Percentiles rank a stretch among this genome's conserved stretches.
Conservation (phyloP, 2,888 invertebrate genomes). For the Caenorhabditis drosophilae region DNA sequence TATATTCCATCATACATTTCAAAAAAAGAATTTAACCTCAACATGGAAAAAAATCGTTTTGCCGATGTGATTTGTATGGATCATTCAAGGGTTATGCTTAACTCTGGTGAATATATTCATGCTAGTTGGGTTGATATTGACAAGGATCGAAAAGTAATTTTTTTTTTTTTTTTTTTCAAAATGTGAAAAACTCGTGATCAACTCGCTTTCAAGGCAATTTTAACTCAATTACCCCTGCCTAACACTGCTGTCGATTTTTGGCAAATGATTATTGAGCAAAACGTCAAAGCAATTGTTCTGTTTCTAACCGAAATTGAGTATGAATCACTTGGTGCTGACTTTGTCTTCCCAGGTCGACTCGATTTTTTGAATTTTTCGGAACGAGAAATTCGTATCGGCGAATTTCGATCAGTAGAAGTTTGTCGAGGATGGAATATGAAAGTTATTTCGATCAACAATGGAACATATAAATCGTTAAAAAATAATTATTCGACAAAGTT, state of each 20-base stretch:
- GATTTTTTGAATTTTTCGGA: conserved; percentile 43
- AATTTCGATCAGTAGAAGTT: conserved; percentile 34
- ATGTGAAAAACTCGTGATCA: too few relatives aligned
- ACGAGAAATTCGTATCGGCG: conserved; percentile 41
- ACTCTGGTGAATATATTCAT: conserved; percentile 35
- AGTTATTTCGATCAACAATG: conserved; percentile 35
- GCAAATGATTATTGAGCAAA: conserved; percentile 48
- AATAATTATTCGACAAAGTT: too few relatives aligned
- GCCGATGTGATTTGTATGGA: conserved; percentile 49
- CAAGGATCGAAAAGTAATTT: conserved; percentile 15
- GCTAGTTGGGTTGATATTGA: conserved; percentile 45
- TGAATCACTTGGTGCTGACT: conserved; percentile 7
- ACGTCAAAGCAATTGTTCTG: conserved; percentile 41
- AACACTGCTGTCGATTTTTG: conserved; percentile 44
- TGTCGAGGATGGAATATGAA: conserved; percentile 30
- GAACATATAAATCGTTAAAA: conserved; percentile 23
- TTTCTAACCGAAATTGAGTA: conserved; percentile 31
- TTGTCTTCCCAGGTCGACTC: conserved; percentile 7
- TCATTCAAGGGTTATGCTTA: conserved; percentile 44
- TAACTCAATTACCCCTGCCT: conserved; percentile 48
- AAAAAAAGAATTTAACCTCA: conserved; percentile 13
- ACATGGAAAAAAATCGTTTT: conserved; percentile 27
- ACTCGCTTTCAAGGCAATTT: too few relatives aligned
- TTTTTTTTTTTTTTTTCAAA: too few relatives aligned
- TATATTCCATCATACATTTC: conserved; percentile 24